A percentile compares a stretch with the other conserved stretches of the same genome.
phyloP scores from a whole-genome alignment of 1,140 invertebrate species.

The Campoletis sonorensis region DNA sequence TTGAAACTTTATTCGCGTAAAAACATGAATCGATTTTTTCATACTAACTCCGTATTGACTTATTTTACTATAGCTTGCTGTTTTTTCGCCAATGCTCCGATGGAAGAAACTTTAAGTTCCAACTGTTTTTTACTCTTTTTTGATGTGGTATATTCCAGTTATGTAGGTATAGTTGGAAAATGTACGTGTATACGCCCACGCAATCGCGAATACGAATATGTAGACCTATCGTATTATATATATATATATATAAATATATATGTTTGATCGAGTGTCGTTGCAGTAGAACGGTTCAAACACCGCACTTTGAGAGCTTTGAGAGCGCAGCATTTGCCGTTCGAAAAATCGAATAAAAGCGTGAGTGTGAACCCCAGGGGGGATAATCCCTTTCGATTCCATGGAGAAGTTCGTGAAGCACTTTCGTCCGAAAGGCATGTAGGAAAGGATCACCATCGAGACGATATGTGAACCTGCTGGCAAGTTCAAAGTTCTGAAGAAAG shows the following conservation, averaged over 20 bases:
- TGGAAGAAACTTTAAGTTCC: not conserved
- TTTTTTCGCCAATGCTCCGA: no score
- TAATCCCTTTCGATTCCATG: constrained; percentile 20
- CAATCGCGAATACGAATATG: not conserved
- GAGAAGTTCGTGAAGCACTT: constrained; percentile 16
- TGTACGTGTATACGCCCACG: not conserved
- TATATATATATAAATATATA: not conserved
- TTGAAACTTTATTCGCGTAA: no score
- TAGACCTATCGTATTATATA: not conserved
- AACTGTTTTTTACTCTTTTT: not conserved
- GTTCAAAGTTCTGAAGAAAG: not conserved
- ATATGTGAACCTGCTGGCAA: not conserved
- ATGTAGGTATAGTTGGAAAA: no score
- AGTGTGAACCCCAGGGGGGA: constrained; percentile 3
- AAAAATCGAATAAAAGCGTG: constrained; percentile 1
- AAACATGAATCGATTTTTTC: no score
- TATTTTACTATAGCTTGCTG: no score
- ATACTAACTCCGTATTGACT: no score
- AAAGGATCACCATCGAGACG: constrained; percentile 13
- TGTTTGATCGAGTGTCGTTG: constrained; percentile 2
- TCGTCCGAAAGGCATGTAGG: constrained; percentile 12
- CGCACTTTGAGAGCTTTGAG: constrained; percentile 4
- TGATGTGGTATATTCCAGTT: no score
- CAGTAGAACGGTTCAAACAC: constrained; percentile 16
- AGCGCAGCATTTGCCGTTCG: not conserved